Percentiles rank a stretch among this genome's conserved stretches.
phyloP scores from a whole-genome alignment of 2,797 vertebrate species.

The Betta splendens region DNA sequence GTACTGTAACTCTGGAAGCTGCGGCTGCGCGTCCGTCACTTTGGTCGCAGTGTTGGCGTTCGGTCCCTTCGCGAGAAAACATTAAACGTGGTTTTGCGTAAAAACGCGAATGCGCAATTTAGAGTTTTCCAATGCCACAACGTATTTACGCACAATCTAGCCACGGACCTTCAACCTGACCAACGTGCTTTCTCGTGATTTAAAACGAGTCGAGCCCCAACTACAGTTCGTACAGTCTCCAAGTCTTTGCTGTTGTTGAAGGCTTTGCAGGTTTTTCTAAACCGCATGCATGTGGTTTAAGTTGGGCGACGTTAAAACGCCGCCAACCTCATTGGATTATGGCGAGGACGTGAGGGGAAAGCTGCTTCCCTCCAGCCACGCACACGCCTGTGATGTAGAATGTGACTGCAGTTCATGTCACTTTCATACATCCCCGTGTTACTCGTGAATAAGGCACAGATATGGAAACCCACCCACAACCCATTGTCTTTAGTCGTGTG shows the following conservation, averaged over 20 bases:
- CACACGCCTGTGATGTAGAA: slow-evolving; percentile 16
- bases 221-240: too few species aligned
- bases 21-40: background rate
- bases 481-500: background rate
- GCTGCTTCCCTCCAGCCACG: slow-evolving; percentile 13
- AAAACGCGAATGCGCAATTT: too few species aligned
- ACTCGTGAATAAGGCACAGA: background rate
- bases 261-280: background rate
- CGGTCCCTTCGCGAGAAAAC: background rate
- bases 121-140: too few species aligned
- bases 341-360: slow-evolving; percentile 22
- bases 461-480: background rate
- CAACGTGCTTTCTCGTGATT: too few species aligned
- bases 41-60: background rate
- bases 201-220: too few species aligned
- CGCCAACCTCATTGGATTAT: slow-evolving; percentile 24
- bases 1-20: background rate
- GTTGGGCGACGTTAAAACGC: too few species aligned
- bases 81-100: too few species aligned
- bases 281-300: too few species aligned
- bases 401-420: slow-evolving; percentile 3
- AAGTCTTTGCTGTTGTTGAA: background rate
- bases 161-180: too few species aligned
- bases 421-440: background rate
- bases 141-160: too few species aligned